phyloP scores from a whole-genome alignment of 1,140 invertebrate genomes.

The Euwallacea fornicatus region DNA sequence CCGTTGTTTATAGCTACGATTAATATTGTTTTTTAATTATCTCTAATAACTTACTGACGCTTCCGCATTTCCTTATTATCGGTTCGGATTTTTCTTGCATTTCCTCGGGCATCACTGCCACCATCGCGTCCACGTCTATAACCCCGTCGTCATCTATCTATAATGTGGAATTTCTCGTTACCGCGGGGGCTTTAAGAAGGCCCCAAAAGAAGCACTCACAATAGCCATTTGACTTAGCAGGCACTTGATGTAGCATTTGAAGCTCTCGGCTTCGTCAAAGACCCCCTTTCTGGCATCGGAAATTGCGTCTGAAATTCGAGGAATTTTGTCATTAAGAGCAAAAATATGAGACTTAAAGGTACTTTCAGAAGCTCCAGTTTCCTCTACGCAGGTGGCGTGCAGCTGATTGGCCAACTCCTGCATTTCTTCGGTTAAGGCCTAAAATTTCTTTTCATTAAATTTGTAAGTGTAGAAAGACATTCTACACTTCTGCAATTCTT shows the following conservation, averaged over 20 bases:
- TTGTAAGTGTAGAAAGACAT: too few relatives aligned
- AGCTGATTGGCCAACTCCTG: slow-evolving; percentile 43
- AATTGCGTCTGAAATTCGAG: slow-evolving; percentile 43
- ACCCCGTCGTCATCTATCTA: slow-evolving; percentile 50
- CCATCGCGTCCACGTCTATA: slow-evolving; percentile 51
- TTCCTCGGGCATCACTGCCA: slow-evolving; percentile 48
- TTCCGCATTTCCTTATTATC: slow-evolving; percentile 47
- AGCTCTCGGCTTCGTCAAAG: slow-evolving; percentile 43
- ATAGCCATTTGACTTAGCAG: slow-evolving; percentile 49
- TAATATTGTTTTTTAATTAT: too few relatives aligned
- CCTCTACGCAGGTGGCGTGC: slow-evolving; percentile 47
- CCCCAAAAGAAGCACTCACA: slow-evolving; percentile 38
- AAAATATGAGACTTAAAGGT: background rate
- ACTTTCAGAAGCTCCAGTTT: slow-evolving; percentile 46
- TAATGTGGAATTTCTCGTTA: background rate
- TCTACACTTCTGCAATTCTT: too few relatives aligned
- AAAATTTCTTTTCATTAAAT: background rate
- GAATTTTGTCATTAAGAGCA: background rate
- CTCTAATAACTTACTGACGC: slow-evolving; percentile 37
- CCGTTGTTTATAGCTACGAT: too few relatives aligned
- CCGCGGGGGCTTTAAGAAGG: too few relatives aligned
- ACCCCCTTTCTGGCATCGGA: slow-evolving; percentile 41
- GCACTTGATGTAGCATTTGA: slow-evolving; percentile 55
- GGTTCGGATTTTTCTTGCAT: slow-evolving; percentile 40
- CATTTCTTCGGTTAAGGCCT: slow-evolving; percentile 45